phyloP scores from a whole-genome alignment of 2,797 vertebrate genomes.

The Petrocephalus schoutedeni region DNA sequence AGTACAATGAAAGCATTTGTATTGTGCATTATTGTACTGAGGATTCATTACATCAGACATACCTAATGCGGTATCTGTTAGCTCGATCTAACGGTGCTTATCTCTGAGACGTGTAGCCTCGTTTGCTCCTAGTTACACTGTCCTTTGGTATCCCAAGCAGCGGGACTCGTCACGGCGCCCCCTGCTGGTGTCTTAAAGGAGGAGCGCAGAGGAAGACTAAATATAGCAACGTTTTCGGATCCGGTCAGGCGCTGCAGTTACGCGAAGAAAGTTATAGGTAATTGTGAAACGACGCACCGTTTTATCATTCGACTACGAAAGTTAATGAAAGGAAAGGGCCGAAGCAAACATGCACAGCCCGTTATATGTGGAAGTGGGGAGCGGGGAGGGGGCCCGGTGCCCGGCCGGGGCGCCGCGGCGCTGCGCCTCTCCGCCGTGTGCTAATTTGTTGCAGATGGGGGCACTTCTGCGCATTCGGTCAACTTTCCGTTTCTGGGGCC shows the following conservation, averaged over 20 bases:
- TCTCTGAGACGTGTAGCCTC: not conserved
- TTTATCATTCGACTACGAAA: not conserved
- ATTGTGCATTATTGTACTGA: constrained; percentile 38
- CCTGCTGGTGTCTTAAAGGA: constrained; percentile 3
- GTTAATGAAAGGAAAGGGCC: not conserved
- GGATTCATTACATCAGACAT: not conserved
- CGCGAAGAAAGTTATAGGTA: not conserved
- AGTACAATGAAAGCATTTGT: constrained; percentile 1
- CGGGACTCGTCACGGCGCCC: not conserved
- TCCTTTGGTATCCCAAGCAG: not conserved
- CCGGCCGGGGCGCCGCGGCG: not conserved
- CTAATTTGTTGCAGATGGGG: constrained; percentile 23
- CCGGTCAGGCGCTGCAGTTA: not conserved
- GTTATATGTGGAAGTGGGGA: not conserved
- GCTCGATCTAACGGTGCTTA: not conserved
- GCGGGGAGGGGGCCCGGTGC: not conserved
- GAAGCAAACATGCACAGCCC: not conserved
- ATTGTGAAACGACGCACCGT: not conserved
- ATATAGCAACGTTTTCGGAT: not conserved
- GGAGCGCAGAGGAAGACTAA: not conserved
- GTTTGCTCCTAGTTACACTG: not conserved
- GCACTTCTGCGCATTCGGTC: constrained; percentile 18
- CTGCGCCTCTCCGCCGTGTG: not conserved
- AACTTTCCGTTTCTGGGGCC: not conserved
- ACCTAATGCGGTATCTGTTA: not conserved